A percentile compares a stretch with the other conserved stretches of the same genome.
Conservation (phyloP, 2,113 vertebrate species). For the Pelecanus crispus region DNA sequence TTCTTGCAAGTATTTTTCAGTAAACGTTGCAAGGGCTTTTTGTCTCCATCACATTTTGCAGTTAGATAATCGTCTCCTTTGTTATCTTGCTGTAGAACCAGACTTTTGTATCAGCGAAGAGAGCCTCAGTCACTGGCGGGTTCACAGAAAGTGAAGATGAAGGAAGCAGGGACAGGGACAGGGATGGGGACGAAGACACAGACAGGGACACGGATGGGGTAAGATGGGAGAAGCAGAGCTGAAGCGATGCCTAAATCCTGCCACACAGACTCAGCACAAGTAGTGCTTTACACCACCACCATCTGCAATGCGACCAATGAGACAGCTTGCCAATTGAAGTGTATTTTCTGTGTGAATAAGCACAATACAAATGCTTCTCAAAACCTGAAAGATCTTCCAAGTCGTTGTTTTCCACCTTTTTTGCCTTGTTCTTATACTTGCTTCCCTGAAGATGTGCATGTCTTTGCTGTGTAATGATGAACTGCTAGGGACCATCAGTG, state of each 20-base stretch:
- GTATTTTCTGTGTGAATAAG: neutral
- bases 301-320: neutral
- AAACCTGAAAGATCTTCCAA: neutral
- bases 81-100: neutral
- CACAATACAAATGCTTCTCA: neutral
- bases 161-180: neutral
- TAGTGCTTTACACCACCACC: neutral
- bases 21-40: neutral
- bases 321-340: neutral
- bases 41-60: neutral
- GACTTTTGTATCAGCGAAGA: neutral
- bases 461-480: neutral
- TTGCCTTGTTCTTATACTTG: neutral
- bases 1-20: neutral
- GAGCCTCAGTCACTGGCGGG: neutral
- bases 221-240: neutral
- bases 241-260: neutral
- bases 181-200: neutral
- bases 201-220: neutral
- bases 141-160: neutral
- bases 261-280: neutral
- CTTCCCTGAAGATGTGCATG: neutral
- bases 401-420: neutral
- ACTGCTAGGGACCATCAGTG: neutral
- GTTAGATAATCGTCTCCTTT: neutral